phyloP scores from a whole-genome alignment of 2,888 invertebrate genomes.

The Scrobipalpa atriplicella region DNA sequence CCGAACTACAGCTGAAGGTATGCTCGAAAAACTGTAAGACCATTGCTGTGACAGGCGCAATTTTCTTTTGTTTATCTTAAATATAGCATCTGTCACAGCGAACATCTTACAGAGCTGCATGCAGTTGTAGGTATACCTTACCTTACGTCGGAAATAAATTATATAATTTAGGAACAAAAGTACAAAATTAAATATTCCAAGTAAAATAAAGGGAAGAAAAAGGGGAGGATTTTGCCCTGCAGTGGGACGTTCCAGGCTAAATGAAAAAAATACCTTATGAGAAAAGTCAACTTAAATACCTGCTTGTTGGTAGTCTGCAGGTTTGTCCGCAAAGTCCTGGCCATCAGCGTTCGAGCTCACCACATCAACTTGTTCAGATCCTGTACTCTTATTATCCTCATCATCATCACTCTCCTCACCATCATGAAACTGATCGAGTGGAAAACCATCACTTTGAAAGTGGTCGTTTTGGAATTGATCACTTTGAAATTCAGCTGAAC shows the following conservation, averaged over 20 bases:
- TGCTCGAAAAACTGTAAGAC: too few species aligned
- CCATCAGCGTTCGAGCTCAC: conserved; percentile 64
- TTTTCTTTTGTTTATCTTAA: too few species aligned
- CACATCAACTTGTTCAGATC: conserved; percentile 72
- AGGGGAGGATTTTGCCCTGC: too few species aligned
- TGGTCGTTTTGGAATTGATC: conserved; percentile 33
- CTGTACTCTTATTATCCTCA: conserved; percentile 56
- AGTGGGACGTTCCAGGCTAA: too few species aligned
- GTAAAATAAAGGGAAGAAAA: neutral
- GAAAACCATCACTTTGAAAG: conserved; percentile 19
- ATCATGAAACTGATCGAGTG: conserved; percentile 29
- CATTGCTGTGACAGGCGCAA: too few species aligned
- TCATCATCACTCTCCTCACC: conserved; percentile 56
- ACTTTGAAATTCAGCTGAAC: conserved; percentile 41
- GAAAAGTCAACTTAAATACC: conserved; percentile 45
- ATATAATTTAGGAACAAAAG: too few species aligned
- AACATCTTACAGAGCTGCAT: too few species aligned
- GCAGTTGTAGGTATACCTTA: too few species aligned
- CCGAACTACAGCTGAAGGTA: too few species aligned
- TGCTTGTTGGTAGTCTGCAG: conserved; percentile 68
- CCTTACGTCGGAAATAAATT: too few species aligned
- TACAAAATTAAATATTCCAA: neutral
- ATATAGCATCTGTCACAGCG: too few species aligned
- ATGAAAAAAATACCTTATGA: too few species aligned
- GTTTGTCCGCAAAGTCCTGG: conserved; percentile 55